Base-by-base conservation (phyloP, 2,888 invertebrate genomes). In the Drosophila paranaensis region DNA sequence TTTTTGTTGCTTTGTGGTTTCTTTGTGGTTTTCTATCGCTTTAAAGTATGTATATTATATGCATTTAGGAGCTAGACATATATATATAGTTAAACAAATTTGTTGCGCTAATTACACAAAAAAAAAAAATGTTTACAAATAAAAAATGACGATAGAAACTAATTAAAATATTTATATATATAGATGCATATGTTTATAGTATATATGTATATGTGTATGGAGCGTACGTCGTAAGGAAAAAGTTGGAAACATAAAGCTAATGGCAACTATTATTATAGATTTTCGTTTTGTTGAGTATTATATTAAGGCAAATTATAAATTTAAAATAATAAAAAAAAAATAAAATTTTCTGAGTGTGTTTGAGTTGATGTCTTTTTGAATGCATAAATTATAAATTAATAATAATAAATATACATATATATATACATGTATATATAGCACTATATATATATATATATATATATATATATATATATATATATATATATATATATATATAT, bases 21-120 rank as follows among this genome's bases (percentile, higher is more conserved):
- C 20, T 20, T 20, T 20, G 48, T 33, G 14, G 30, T 48, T n/a
- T 27, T 51, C 51, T 51, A 20, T 51, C 16, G 10, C 35, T 51
- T 50, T 20, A 33, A 20, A 6, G 30, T 51, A 37, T 27, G 20
- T 20, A 27, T 20, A 20, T 51, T 39, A 51, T 35, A 39, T 53
- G 20, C 37, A 39, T 46, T 61, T 72, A 60, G 37, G 13, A 27
- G 45, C 51, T 63, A 72, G 48, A 68, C 69, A 60, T 69, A 61
- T 69, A 61, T 73, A 63, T 55, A 66, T 62, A 66, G 40, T 69
- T 65, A 70, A 80, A 71, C 50, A 64, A 81, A 70, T 79, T 79
- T 73, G 76, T 71, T 79, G 73, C 69, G 73, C 72, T 79, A 79
- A 48, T 69, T 69, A 71, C 53, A 77, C 60, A 77, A 66, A 72